These are phyloP conservation scores for Blera fallax DNA, from an alignment of 2,888 invertebrate species.

Conservation along the genomic window DNA sequence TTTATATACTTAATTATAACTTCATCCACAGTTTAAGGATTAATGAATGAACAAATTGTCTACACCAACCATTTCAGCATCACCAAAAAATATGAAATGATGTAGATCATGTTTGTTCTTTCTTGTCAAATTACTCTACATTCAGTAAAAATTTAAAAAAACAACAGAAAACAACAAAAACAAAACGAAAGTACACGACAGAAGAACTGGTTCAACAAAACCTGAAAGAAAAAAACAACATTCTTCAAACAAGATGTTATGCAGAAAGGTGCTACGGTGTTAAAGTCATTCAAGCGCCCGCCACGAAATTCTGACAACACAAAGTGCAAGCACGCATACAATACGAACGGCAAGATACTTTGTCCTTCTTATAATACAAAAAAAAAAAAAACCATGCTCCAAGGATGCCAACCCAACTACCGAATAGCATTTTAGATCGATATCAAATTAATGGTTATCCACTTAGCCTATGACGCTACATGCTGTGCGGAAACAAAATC, in stretches of 20 bases:
- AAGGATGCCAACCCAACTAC: slow-evolving; percentile 17
- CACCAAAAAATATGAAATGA: neutral
- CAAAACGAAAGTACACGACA: neutral
- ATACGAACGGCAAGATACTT: neutral
- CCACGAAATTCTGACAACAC: neutral
- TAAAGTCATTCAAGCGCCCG: neutral
- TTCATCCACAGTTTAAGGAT: neutral
- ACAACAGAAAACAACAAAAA: too few species aligned
- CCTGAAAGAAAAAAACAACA: slow-evolving; percentile 8
- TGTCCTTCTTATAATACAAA: neutral
- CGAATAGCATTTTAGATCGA: slow-evolving; percentile 7
- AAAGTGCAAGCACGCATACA: neutral
- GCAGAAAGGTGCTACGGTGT: slow-evolving; percentile 19
- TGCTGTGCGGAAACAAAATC: slow-evolving; percentile 31
- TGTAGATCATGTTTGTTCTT: neutral
- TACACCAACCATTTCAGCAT: neutral
- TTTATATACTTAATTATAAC: neutral
- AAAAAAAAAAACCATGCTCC: slow-evolving; percentile 5
- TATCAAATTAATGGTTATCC: slow-evolving; percentile 24
- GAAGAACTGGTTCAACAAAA: slow-evolving; percentile 41
- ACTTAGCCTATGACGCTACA: neutral
- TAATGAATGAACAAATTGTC: neutral
- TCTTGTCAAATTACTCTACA: too few species aligned
- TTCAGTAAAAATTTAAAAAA: too few species aligned
- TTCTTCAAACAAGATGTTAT: neutral